Conservation (phyloP, 2,888 invertebrate genomes). For the Mesoligia furuncula region DNA sequence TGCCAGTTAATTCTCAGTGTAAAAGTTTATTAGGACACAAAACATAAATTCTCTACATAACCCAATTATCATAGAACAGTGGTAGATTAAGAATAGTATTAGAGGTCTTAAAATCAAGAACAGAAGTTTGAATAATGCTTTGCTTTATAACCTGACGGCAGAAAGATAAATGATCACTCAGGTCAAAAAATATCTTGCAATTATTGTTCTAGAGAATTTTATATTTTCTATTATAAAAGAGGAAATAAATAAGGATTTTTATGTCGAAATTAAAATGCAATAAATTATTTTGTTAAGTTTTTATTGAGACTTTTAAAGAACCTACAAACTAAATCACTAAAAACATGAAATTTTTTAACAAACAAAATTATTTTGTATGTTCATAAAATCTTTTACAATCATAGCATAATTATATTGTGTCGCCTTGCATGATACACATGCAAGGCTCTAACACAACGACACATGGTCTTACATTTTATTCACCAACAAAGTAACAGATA, state of each 20-base stretch:
- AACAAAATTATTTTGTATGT: background rate
- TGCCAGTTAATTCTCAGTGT: constrained; percentile 31
- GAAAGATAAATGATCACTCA: background rate
- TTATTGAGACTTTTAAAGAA: constrained; percentile 27
- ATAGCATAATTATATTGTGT: background rate
- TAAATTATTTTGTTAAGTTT: background rate
- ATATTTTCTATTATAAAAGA: background rate
- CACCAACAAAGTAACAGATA: background rate
- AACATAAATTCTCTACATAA: constrained; percentile 4
- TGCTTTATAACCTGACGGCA: background rate
- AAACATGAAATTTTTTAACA: background rate
- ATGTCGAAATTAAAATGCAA: constrained; percentile 27
- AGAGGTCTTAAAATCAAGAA: background rate
- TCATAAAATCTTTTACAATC: background rate
- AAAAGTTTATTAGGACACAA: constrained; percentile 26
- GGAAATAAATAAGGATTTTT: constrained; percentile 1
- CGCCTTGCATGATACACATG: no score
- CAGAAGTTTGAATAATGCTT: background rate
- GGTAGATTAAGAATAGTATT: constrained; percentile 34
- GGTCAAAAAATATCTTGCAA: background rate
- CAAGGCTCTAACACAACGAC: background rate
- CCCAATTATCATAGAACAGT: constrained; percentile 22
- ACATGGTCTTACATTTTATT: background rate
- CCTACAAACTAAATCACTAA: background rate
- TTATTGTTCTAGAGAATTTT: background rate